A percentile compares a stretch with the other conserved stretches of the same genome.
phyloP scores from a whole-genome alignment of 2,797 vertebrate genomes.

The Nasua narica region DNA sequence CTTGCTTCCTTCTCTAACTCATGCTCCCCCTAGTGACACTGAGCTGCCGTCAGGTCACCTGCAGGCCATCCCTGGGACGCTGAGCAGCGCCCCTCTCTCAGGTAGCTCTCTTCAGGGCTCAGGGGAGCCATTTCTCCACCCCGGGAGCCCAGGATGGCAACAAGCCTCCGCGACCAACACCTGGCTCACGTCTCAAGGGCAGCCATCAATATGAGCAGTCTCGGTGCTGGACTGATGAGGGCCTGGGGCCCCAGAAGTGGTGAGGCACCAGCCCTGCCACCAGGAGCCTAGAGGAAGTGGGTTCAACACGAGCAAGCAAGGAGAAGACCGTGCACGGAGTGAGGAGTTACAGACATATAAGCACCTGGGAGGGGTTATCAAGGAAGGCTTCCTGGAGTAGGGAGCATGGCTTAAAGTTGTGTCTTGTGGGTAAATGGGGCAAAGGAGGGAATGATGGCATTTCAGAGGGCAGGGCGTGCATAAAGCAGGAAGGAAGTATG shows the following conservation, averaged over 20 bases:
- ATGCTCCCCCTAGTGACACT: background rate
- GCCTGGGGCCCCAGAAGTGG: background rate
- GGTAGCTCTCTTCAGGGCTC: background rate
- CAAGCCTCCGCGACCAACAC: rapidly evolving
- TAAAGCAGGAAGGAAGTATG: background rate
- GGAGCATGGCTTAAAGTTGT: background rate
- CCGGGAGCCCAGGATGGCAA: background rate
- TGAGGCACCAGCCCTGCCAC: background rate
- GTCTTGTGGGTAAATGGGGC: background rate
- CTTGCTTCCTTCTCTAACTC: background rate
- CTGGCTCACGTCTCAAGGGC: background rate
- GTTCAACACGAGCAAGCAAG: background rate
- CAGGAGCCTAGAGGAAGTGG: background rate
- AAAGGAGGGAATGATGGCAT: background rate
- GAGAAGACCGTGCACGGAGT: background rate
- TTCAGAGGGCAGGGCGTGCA: background rate
- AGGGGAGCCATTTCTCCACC: background rate
- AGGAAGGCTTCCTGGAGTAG: constrained; percentile 18
- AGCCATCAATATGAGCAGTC: background rate
- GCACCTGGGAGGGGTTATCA: background rate
- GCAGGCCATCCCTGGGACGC: background rate
- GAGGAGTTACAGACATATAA: background rate
- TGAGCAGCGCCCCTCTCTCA: rapidly evolving
- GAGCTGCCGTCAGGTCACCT: background rate
- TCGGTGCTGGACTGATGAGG: background rate